These are phyloP conservation scores for Calosoma granatense DNA, from an alignment of 1,140 invertebrate species.

Conservation along the genomic window DNA sequence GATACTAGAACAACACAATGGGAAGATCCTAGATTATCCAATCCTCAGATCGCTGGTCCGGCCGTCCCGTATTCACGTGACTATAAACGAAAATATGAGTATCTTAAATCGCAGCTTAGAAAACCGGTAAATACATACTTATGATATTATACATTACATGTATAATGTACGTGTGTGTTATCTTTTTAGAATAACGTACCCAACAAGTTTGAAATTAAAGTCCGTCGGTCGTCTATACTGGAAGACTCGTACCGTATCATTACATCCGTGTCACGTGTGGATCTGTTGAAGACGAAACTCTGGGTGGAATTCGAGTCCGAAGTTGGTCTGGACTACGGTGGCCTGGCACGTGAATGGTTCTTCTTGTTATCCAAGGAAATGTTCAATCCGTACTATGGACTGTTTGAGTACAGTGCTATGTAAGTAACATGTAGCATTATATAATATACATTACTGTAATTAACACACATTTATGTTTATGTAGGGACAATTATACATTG, in stretches of 20 bases:
- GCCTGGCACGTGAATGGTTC: slow-evolving; percentile 95
- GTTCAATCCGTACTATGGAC: slow-evolving; percentile 98
- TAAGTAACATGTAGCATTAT: slow-evolving; percentile 38
- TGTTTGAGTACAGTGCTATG: slow-evolving; percentile 99
- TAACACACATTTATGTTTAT: too few species aligned
- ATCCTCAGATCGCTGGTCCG: slow-evolving; percentile 92
- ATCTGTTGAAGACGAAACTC: slow-evolving; percentile 90
- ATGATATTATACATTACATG: slow-evolving; percentile 9
- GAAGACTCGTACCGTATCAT: slow-evolving; percentile 94
- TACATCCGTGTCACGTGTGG: slow-evolving; percentile 70
- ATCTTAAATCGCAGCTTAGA: slow-evolving; percentile 88
- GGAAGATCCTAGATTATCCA: slow-evolving; percentile 96
- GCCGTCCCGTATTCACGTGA: slow-evolving; percentile 95
- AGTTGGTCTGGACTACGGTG: slow-evolving; percentile 95
- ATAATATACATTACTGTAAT: background rate
- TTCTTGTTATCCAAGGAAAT: slow-evolving; percentile 97
- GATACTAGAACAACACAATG: slow-evolving; percentile 95
- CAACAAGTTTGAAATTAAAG: slow-evolving; percentile 97
- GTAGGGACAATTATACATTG: slow-evolving; percentile 93
- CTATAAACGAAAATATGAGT: slow-evolving; percentile 98
- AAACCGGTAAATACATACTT: slow-evolving; percentile 69
- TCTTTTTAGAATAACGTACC: slow-evolving; percentile 76
- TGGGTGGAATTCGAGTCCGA: slow-evolving; percentile 99
- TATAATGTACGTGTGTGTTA: slow-evolving; percentile 5
- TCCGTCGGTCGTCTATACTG: slow-evolving; percentile 76